A percentile compares a stretch with the other conserved stretches of the same genome.
These are phyloP conservation scores for Micromussa lordhowensis DNA, from an alignment of 92 coral and sea anemone genomes.

Conservation along the genomic window DNA sequence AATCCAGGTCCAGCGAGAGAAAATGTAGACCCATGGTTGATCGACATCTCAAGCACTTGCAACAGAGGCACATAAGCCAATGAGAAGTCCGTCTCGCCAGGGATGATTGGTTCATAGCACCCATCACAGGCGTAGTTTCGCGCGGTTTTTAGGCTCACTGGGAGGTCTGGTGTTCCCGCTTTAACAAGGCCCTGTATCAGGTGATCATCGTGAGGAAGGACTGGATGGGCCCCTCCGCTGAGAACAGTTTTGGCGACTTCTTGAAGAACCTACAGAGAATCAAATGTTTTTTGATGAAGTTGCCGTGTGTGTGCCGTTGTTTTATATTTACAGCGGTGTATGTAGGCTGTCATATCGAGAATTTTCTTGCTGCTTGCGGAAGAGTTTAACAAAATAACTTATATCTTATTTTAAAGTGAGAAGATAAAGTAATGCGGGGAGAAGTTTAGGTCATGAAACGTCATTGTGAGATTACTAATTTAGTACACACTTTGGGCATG, in stretches of 20 bases:
- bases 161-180: slow-evolving; percentile 49
- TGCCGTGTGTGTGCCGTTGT: no score
- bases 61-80: slow-evolving; percentile 72
- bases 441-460: no score
- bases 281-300: background rate
- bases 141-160: slow-evolving; percentile 56
- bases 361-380: no score
- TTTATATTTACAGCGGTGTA: no score
- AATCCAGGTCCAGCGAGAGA: slow-evolving; percentile 65
- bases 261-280: slow-evolving; percentile 43
- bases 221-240: slow-evolving; percentile 89
- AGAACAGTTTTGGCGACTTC: slow-evolving; percentile 78
- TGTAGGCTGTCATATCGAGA: no score
- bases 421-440: no score
- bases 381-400: no score
- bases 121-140: slow-evolving; percentile 82
- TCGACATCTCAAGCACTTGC: slow-evolving; percentile 78
- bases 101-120: slow-evolving; percentile 82
- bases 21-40: slow-evolving; percentile 82
- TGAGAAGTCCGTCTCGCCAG: slow-evolving; percentile 78
- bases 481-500: no score
- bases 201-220: slow-evolving; percentile 70
- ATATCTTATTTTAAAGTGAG: no score
- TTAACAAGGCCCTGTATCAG: slow-evolving; percentile 55
- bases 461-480: no score